phyloP scores from a whole-genome alignment of 53 echinoderm and acorn worm genomes.

The Luidia sarsii region DNA sequence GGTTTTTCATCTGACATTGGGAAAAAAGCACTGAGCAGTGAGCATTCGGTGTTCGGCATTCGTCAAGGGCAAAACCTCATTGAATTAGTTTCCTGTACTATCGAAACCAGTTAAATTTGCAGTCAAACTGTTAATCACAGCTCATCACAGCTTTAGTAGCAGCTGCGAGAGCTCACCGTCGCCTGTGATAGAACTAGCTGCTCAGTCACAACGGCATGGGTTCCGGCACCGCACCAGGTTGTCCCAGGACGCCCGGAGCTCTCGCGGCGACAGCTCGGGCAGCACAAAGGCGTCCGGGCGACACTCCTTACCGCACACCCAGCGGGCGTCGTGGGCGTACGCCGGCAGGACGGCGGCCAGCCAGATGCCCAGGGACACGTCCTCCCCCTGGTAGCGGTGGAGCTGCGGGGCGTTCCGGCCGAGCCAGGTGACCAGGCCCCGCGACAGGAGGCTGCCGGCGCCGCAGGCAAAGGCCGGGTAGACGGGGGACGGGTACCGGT shows the following conservation, averaged over 20 bases:
- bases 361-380: constrained; percentile 95
- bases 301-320: constrained; percentile 83
- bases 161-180: too few species aligned
- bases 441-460: constrained; percentile 79
- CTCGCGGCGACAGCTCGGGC: constrained; percentile 71
- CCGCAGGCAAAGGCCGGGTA: constrained; percentile 99
- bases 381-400: constrained; percentile 90
- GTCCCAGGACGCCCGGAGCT: constrained; percentile 68
- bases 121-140: background rate
- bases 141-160: too few species aligned
- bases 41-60: too few species aligned
- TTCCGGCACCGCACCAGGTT: constrained; percentile 72
- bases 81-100: too few species aligned
- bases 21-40: too few species aligned
- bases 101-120: background rate
- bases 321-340: constrained; percentile 79
- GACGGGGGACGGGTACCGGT: constrained; percentile 73
- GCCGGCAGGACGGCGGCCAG: constrained; percentile 74
- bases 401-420: constrained; percentile 67
- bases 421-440: constrained; percentile 83
- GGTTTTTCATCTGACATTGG: too few species aligned
- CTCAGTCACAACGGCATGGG: constrained; percentile 79
- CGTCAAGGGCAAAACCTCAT: too few species aligned
- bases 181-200: background rate
- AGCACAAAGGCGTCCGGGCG: constrained; percentile 67